Evolutionary conservation across 1,140 invertebrate genomes (phyloP), one percentile per base, ranked within the genome.

Genomic region (Portunus trituberculatus): DNA sequence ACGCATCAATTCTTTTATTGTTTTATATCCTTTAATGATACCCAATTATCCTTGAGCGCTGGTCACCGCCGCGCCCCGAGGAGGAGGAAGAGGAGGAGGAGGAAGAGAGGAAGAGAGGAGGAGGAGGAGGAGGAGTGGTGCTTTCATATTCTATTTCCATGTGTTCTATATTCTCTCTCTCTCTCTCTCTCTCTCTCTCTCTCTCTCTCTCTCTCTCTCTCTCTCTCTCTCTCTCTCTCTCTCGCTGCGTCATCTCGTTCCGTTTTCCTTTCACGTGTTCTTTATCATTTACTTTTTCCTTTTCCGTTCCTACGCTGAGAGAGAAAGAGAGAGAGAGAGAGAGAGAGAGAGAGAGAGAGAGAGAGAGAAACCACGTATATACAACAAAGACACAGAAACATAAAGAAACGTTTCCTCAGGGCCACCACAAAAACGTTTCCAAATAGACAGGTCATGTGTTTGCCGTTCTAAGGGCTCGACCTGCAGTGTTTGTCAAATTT

Each of bases 191-290:
- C 87, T 89, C 29, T 89, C 87, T 89, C 87, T 89, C 87, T 89
- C 87, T 89, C 87, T 89, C 87, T 89, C 87, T 89, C 87, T 89
- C 87, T 89, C 87, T 46, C 87, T 89, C 87, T 89, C 87, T 89
- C 87, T 89, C 87, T 29, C 31, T 29, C 83, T 84, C 52, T 59
- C 52, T 59, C 52, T 59, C 52, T 59, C 52, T 59, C 52, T 59
- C 52, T 59, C 52, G 10, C 52, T 59, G 10, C 52, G 10, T 10
- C 39, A 39, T 39, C 39, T 39, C 16, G 12, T 59, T 59, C 10
- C 16, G 16, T 0, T 59, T 59, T 59, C 52, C 10, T 10, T 14
- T 59, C 52, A 59, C 52, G 52, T 59, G 39, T 59, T 59, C 52
- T 59, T 39, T 6, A 39, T 39, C 39, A 39, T 39, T 39, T 39